Base-by-base conservation (phyloP, 2,113 vertebrate species). In the Xiphophorus hellerii region DNA sequence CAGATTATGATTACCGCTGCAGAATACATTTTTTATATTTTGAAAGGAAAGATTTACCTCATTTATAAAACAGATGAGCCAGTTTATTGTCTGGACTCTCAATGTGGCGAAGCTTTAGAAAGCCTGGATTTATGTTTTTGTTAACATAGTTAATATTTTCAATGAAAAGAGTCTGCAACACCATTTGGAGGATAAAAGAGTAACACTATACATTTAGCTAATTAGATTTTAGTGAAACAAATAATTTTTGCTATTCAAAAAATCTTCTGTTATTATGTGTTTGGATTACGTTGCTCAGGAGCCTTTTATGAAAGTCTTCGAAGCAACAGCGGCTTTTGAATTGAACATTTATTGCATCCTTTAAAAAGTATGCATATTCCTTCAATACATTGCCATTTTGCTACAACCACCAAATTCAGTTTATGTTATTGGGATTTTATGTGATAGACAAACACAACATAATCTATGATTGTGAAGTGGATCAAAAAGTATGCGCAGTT, bases 1-100 rank as follows among this genome's bases (percentile, higher is more conserved):
- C 66, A 48, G 74, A 77, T 82, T 3, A 74, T 73, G 76, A 22
- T 1, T 44, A 28, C 30, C 78, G 31, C 74, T 72, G 8, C 30
- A 68, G 25, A 1, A 5, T 35, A 58, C n/a, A 68, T 64, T 29
- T 66, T 65, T 28, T 42, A 27, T 66, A 27, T 64, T 64, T 64
- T 7, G 30, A 31, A 64, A 22, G 29, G 30, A 64, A 64, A 29
- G 17, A 62, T 30, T 4, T 58, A 25, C 51, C 22, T 25, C 22
- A 3, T 58, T 58, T n/a, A 48, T 58, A 58, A 58, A 58, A n/a
- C 51, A 58, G 44, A 17, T 13, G n/a, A 62, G 60, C 28, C 60
- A 29, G 14, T 25, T 58, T 58, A 3, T 25, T n/a, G 51, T 58
- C 25, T 58, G 51, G 51, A n/a, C 22, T 58, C 51, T 58, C 51